Evolutionary conservation across 2,888 invertebrate genomes (phyloP).

Genomic region (Tenthredo notha): DNA sequence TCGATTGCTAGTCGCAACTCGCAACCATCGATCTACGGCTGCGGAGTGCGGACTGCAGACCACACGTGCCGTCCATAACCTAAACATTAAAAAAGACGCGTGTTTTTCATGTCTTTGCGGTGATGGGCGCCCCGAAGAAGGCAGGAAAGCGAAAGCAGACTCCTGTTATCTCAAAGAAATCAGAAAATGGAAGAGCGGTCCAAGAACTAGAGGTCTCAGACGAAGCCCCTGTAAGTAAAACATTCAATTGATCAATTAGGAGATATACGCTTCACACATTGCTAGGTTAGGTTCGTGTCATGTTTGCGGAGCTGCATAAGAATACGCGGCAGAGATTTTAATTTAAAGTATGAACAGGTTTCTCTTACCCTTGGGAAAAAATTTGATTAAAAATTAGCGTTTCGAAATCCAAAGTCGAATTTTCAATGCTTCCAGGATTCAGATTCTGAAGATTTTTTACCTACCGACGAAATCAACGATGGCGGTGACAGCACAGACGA

Average conservation of each 20-base stretch:
- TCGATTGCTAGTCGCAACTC: neutral
- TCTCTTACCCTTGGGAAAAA: neutral
- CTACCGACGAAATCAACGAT: slow-evolving; percentile 69
- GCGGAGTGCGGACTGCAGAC: neutral
- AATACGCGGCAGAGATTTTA: neutral
- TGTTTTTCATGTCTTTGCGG: slow-evolving; percentile 35
- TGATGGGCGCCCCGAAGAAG: slow-evolving; percentile 48
- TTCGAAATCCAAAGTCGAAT: neutral
- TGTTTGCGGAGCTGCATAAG: neutral
- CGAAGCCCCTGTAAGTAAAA: slow-evolving; percentile 25
- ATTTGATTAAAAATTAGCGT: neutral
- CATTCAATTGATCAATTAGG: neutral
- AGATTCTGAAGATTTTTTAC: slow-evolving; percentile 69
- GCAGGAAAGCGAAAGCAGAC: slow-evolving; percentile 44
- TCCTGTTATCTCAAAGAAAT: neutral
- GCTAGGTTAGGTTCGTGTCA: neutral
- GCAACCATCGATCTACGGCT: neutral
- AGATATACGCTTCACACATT: neutral
- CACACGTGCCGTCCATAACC: slow-evolving; percentile 40
- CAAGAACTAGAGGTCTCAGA: slow-evolving; percentile 7
- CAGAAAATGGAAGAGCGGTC: slow-evolving; percentile 1
- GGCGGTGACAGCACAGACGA: slow-evolving; percentile 79
- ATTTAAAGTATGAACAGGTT: neutral
- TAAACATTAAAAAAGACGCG: neutral
- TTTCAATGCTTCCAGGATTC: slow-evolving; percentile 66